Conservation (phyloP, 2,797 vertebrate genomes). For the Spea hammondii region DNA sequence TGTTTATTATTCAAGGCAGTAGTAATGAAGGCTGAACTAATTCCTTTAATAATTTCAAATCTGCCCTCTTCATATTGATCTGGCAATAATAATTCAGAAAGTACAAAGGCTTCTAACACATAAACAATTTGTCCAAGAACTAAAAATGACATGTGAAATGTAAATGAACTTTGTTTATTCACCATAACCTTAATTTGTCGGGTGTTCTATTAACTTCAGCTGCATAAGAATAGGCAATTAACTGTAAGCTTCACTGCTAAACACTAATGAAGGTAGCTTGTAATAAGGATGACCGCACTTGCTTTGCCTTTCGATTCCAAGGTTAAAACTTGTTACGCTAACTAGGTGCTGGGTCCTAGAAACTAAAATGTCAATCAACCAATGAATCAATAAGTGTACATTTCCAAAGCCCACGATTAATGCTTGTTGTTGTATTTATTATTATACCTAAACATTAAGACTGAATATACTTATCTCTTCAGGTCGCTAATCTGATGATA, state of each 20-base stretch:
- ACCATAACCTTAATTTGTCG: constrained; percentile 51
- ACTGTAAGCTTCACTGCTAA: constrained; percentile 48
- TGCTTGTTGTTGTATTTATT: too few relatives aligned
- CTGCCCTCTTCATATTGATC: constrained; percentile 47
- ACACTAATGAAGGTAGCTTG: constrained; percentile 41
- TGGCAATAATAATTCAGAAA: constrained; percentile 48
- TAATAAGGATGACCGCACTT: constrained; percentile 41
- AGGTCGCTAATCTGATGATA: too few relatives aligned
- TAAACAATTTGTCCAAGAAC: constrained; percentile 50
- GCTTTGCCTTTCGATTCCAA: constrained; percentile 48
- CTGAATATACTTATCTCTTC: too few relatives aligned
- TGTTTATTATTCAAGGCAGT: constrained; percentile 41
- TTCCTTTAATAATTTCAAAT: constrained; percentile 45
- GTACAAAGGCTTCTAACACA: constrained; percentile 45
- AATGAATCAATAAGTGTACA: too few relatives aligned
- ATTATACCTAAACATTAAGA: too few relatives aligned
- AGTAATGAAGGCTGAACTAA: constrained; percentile 44
- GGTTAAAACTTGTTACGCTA: constrained; percentile 34
- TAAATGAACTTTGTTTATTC: constrained; percentile 54
- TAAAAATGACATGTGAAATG: constrained; percentile 46
- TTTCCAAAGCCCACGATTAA: too few relatives aligned
- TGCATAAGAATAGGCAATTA: constrained; percentile 50
- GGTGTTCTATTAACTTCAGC: constrained; percentile 41
- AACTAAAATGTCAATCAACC: too few relatives aligned
- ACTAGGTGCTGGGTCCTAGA: not conserved